Conservation (phyloP, 2,797 vertebrate species). For the Microchirus variegatus region DNA sequence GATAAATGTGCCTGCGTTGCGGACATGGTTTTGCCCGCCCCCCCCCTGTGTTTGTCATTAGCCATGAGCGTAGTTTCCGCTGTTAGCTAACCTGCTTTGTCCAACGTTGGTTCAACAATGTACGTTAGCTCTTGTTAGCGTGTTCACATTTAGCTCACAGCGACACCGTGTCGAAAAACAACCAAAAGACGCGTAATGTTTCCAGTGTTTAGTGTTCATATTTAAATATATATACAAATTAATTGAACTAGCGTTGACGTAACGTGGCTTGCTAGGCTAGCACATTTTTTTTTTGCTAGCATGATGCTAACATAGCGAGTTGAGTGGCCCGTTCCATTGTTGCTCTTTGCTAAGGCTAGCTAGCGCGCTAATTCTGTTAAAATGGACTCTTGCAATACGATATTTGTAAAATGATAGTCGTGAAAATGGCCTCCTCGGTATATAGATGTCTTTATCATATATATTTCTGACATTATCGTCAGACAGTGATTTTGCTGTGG, state of each 20-base stretch:
- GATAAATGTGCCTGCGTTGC: background rate
- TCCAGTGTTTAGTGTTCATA: rapidly evolving
- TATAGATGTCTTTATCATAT: background rate
- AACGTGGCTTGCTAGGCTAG: background rate
- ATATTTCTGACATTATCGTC: background rate
- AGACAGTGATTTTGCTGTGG: too few species aligned
- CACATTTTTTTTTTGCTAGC: conserved; percentile 5
- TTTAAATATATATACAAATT: background rate
- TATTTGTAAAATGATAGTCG: conserved; percentile 2
- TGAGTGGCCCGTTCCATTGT: conserved; percentile 14
- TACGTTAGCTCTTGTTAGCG: conserved; percentile 20
- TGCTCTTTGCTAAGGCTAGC: background rate
- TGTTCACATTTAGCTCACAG: background rate
- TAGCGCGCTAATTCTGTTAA: conserved; percentile 23
- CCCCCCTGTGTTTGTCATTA: rapidly evolving
- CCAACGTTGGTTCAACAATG: background rate
- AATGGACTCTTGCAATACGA: conserved; percentile 31
- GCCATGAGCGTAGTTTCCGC: background rate
- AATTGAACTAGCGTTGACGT: background rate
- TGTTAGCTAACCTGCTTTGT: background rate
- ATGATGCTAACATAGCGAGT: background rate
- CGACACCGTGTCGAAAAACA: background rate
- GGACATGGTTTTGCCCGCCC: too few species aligned
- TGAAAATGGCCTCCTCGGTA: conserved; percentile 68
- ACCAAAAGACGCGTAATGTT: background rate